Evolutionary conservation across 1,140 invertebrate species (phyloP), one percentile per base, ranked within the genome.

Genomic region (Ylistrum balloti): DNA sequence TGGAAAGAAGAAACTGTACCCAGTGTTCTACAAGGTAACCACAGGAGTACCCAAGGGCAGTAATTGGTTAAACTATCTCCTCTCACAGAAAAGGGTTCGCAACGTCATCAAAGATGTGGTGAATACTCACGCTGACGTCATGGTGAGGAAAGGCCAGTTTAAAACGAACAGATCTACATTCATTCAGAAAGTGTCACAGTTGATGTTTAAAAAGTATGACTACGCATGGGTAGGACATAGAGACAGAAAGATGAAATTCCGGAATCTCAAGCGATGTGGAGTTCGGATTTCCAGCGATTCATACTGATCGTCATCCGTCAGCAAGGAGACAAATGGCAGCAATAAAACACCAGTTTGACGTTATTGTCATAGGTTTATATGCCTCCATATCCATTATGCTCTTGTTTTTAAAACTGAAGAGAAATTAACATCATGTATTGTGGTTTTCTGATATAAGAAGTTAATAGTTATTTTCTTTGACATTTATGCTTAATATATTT

Each of bases 1-100:
- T 9, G 38, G 34, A 0, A 87, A 87, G 48, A 86, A 32, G 28
- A 89, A 91, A 48, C 89, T 90, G 45, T 90, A 93, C 38, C 86
- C 86, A 5, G 86, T 89, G 10, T 87, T 48, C 11, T 93, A 87
- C 85, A 38, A 20, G 22, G 74, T 89, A 28, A 33, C 38, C 17
- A 32, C 20, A 0, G 89, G 85, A 9, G 90, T 89, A 33, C 33
- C 33, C 0, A 28, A 85, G 11, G 35, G 85, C 28, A 86, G 88
- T n/a, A 87, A 33, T 48, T 91, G 89, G 88, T 32, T 33, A 9
- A 74, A 35, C 7, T 45, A 85, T 35, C 17, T 93, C 41, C 33
- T 92, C 0, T 32, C 87, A 20, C 48, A 74, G 13, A 87, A 89
- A 45, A 28, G 88, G 32, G 32, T 90, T 13, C 56, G 56, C 56